Evolutionary conservation across 2,113 vertebrate genomes (phyloP).

Genomic region (Epinephelus fuscoguttatus): DNA sequence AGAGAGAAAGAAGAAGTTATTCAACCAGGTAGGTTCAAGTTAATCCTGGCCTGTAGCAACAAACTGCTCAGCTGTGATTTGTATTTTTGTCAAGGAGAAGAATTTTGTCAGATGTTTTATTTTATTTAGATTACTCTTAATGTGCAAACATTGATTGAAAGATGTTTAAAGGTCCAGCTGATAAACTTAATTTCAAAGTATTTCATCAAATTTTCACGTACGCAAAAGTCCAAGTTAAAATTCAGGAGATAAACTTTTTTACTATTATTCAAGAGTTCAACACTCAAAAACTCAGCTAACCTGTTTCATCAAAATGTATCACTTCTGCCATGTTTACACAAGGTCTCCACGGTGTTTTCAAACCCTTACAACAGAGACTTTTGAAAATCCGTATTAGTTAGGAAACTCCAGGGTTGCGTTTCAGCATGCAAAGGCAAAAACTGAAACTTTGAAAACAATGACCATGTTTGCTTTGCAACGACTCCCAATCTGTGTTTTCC

Average conservation of each 20-base stretch:
- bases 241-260: neutral
- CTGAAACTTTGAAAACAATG: too few relatives aligned
- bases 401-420: too few relatives aligned
- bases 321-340: too few relatives aligned
- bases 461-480: too few relatives aligned
- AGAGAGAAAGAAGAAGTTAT: neutral
- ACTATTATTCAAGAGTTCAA: neutral
- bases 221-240: neutral
- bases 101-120: neutral
- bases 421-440: too few relatives aligned
- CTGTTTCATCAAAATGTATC: too few relatives aligned
- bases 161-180: neutral
- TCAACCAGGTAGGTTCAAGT: conserved; percentile 36
- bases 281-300: too few relatives aligned
- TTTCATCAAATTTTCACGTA: neutral
- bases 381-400: too few relatives aligned
- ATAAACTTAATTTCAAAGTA: neutral
- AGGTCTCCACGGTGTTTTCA: too few relatives aligned
- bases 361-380: too few relatives aligned
- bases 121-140: neutral
- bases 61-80: neutral
- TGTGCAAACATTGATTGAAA: neutral
- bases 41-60: neutral
- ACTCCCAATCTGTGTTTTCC: too few relatives aligned
- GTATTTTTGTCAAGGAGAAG: neutral